Base-by-base conservation (phyloP, 2,797 vertebrate species). In the Emydoidea blandingii region DNA sequence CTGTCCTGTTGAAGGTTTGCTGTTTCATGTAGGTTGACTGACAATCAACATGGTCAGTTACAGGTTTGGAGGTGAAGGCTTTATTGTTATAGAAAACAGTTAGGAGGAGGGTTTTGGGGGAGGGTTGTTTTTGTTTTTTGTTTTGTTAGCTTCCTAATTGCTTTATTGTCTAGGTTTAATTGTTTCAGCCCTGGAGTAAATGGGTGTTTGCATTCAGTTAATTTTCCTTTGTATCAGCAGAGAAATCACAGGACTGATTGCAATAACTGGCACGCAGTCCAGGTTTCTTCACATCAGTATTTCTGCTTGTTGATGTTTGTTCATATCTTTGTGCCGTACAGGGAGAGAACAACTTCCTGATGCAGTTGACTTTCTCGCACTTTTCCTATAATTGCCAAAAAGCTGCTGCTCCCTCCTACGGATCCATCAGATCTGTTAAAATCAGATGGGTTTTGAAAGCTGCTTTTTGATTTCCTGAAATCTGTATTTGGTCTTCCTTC, bases 391-490 rank as follows among this genome's bases (percentile, higher is more conserved):
- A 54, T 83, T 81, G 44, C 87, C 87, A 74, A 34, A 74, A 89
- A 83, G 0, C 68, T 62, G 86, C 88, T 74, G 88, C 57, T 93
- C 52, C 88, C 89, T 89, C 96, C 96, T 92, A 89, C 83, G 1
- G 81, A 56, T n/a, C 85, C 76, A 81, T 81, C 81, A 68, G 82
- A 79, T 79, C 96, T 78, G 80, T 83, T 11, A n/a, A 86, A 85
- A 78, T 57, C 92, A 80, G 90, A 84, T 9, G 91, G 76, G 68
- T 86, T 95, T 94, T 90, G 79, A 92, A 94, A 91, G 92, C 59
- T 56, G 91, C 87, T 95, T 94, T 95, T 93, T 87, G 85, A 83
- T 85, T 91, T 79, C 88, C 88, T 23, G 82, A 81, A 81, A 11
- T 86, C 50, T 1, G 1, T 11, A 0, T 85, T 96, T 53, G 90